Evolutionary conservation across 2,797 vertebrate genomes (phyloP), one percentile per base, ranked within the genome.

Genomic region (Pyrrhura leucotis): DNA sequence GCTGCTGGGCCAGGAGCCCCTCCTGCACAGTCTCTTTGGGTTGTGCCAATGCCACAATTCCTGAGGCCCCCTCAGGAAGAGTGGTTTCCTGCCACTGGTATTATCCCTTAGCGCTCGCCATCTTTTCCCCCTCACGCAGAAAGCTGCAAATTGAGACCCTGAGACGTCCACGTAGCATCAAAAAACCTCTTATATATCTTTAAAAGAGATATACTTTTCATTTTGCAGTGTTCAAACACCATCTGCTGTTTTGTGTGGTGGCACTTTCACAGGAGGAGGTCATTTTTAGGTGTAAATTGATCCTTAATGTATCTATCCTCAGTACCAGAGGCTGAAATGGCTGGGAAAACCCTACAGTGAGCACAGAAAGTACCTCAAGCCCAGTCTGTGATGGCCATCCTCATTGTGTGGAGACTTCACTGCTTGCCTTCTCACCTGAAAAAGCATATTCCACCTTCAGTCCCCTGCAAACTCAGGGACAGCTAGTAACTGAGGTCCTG

Each of bases 191-290:
- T 16, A 15, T 14, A 1, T 76, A 29, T 63, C 25, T 87, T 66
- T 67, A 85, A 92, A 35, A 58, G 56, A 90, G 63, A 80, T 51
- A 28, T 58, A 58, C 84, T 90, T 95, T 90, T 50, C 14, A 0
- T 51, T 94, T 96, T 91, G 50, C 77, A 88, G 73, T 84, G 74
- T 35, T 93, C 79, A 96, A 93, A 94, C 94, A 93, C 92, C 95
- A 90, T 94, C 90, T 94, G 93, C 91, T 95, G 88, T 94, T 95
- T 88, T 59, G 59, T 45, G 65, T 3, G 0, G 79, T 2, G 11
- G 66, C 2, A 5, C 71, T 90, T 90, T 35, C 74, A 59, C 67
- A 67, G 86, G 65, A 89, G 67, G 79, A 62, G 85, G 80, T 61
- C 47, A 9, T n/a, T 90, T 95, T 75, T 65, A 91, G 25, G 63